Conservation (phyloP, 2,797 vertebrate species). For the Caiman crocodilus region DNA sequence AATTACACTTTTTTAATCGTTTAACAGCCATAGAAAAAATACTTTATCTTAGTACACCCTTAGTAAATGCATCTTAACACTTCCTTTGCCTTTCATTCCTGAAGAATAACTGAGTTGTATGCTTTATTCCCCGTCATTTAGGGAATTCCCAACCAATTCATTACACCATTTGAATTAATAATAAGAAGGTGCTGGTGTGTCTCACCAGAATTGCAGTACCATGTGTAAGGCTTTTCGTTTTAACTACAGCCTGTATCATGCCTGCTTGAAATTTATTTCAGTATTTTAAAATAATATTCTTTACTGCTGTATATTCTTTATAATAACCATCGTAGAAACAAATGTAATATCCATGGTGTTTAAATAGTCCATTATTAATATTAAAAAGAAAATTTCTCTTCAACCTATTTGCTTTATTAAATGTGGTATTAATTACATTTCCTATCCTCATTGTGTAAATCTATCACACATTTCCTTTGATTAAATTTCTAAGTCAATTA, state of each 20-base stretch:
- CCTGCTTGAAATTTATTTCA: not conserved
- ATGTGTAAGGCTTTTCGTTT: not conserved
- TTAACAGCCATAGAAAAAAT: too few relatives aligned
- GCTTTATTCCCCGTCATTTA: not conserved
- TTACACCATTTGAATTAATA: not conserved
- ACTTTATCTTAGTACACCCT: too few relatives aligned
- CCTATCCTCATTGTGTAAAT: constrained; percentile 28
- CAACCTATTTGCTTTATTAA: constrained; percentile 62
- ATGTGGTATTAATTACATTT: constrained; percentile 59
- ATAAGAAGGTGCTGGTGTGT: not conserved
- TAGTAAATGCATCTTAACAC: not conserved
- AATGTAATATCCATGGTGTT: constrained; percentile 3
- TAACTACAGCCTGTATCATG: not conserved
- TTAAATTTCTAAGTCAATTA: constrained; percentile 57
- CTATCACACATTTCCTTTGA: constrained; percentile 35
- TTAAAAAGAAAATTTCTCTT: constrained; percentile 55
- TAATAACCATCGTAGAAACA: not conserved
- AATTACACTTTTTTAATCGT: too few relatives aligned
- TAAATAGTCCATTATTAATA: constrained; percentile 58
- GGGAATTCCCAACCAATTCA: not conserved
- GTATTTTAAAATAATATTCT: not conserved
- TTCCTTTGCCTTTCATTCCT: not conserved
- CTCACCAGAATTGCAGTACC: not conserved
- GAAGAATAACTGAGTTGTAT: not conserved
- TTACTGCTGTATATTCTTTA: not conserved